Base-by-base conservation (phyloP, 2,113 vertebrate genomes). In the Clarias gariepinus region DNA sequence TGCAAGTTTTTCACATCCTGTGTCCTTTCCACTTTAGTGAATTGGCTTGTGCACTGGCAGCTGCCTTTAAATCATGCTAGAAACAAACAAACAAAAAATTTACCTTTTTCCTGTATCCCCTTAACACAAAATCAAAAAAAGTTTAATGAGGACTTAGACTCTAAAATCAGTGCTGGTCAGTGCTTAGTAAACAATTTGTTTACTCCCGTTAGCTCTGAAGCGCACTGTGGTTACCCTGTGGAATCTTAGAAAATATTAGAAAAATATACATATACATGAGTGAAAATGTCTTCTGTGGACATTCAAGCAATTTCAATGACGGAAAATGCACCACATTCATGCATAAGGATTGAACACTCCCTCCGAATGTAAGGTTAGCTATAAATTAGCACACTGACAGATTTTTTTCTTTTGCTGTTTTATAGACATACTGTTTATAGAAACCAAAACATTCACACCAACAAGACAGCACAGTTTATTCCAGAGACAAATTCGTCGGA, bases 231-330 rank as follows among this genome's bases (percentile, higher is more conserved):
- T 78, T 15, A 85, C 25, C 33, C 69, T 73, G 69, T 74, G 23
- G 25, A n/a, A 47, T 52, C 10, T 52, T 41, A 3, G 41, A 41
- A 41, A 41, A 71, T 71, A 36, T 3, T 19, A 21, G 2, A 68
- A 30, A 19, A 21, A 73, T 73, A 21, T 73, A 41, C 69, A 73
- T 73, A 10, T 13, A 74, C 9, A 74, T 74, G 41, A 12, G 19
- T 47, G 13, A 74, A 74, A 74, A 21, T 73, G 69, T 4, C 69
- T 41, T 41, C 69, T 41, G 69, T 3, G 36, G 19, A 25, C 12
- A 4, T 82, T 33, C 30, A 36, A 36, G 25, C 55, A 57, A 80
- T 84, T 89, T 86, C 47, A 73, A 71, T 13, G 4, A n/a, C n/a
- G n/a, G n/a, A n/a, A n/a, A n/a, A n/a, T n/a, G n/a, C n/a, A n/a